Evolutionary conservation across 1,140 invertebrate species (phyloP).

Genomic region (Bombus superbus): DNA sequence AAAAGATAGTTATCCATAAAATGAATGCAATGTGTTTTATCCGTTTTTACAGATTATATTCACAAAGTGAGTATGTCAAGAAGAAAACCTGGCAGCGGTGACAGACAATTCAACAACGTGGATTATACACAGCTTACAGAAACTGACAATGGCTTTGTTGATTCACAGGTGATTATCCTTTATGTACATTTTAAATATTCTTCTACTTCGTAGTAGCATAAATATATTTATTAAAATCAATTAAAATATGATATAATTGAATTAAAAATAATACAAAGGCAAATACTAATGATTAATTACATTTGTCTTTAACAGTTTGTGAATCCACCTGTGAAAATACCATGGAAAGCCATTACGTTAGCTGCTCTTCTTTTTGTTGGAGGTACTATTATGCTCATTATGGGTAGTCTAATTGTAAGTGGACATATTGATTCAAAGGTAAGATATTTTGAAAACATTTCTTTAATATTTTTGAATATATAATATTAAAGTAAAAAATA

Average conservation of each 20-base stretch:
- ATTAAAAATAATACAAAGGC: background rate
- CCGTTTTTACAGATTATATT: conserved; percentile 81
- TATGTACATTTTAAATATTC: background rate
- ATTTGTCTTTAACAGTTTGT: conserved; percentile 82
- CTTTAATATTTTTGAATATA: background rate
- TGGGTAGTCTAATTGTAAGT: conserved; percentile 89
- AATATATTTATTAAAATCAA: background rate
- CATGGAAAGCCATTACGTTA: conserved; percentile 91
- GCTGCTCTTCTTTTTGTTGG: conserved; percentile 89
- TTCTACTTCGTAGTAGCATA: background rate
- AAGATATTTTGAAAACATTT: conserved; percentile 55
- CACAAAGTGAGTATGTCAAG: conserved; percentile 85
- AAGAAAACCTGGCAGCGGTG: conserved; percentile 78
- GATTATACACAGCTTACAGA: conserved; percentile 87
- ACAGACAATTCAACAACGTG: conserved; percentile 84
- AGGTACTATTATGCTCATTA: conserved; percentile 88
- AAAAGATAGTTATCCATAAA: background rate
- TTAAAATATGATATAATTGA: background rate
- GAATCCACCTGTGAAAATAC: conserved; percentile 86
- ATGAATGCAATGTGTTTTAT: background rate
- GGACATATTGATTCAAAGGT: conserved; percentile 91
- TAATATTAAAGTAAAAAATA: too few relatives aligned
- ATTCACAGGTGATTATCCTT: conserved; percentile 85
- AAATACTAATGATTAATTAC: background rate
- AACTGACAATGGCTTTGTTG: conserved; percentile 88